Percentiles rank a stretch among this genome's conserved stretches.
These are phyloP conservation scores for Drosophila longiperda DNA, from an alignment of 2,888 invertebrate genomes.

Conservation along the genomic window DNA sequence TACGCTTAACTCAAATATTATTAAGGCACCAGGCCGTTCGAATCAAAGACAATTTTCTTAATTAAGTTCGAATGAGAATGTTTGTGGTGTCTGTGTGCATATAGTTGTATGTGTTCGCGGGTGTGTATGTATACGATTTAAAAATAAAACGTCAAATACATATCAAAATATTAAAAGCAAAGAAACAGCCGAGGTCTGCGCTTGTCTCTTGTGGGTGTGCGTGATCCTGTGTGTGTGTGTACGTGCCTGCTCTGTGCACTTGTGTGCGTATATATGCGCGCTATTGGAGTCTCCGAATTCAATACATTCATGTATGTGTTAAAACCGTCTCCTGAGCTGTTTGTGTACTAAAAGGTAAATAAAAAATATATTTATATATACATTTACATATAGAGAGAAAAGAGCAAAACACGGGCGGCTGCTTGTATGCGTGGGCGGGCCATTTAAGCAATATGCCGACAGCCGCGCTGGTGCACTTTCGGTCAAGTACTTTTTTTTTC, in stretches of 20 bases:
- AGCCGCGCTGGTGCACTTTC: conserved; percentile 39
- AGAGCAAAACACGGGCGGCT: conserved; percentile 53
- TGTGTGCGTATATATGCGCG: conserved; percentile 11
- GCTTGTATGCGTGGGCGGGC: conserved; percentile 49
- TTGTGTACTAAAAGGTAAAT: conserved; percentile 71
- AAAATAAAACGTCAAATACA: conserved; percentile 80
- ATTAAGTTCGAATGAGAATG: conserved; percentile 31
- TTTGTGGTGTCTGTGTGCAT: conserved; percentile 9
- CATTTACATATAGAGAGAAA: conserved; percentile 34
- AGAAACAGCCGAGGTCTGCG: conserved; percentile 43
- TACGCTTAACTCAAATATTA: conserved; percentile 18
- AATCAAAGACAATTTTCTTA: conserved; percentile 12
- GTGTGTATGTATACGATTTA: conserved; percentile 66
- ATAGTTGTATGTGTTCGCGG: conserved; percentile 18
- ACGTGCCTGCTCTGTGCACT: conserved; percentile 26
- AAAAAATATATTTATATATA: conserved; percentile 34
- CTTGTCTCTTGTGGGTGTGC: conserved; percentile 19
- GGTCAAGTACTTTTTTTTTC: background rate
- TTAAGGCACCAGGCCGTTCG: conserved; percentile 1
- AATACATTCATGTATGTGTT: conserved; percentile 58
- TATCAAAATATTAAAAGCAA: conserved; percentile 71
- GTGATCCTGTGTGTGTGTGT: conserved; percentile 7
- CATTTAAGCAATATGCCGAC: conserved; percentile 10
- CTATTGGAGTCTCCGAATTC: conserved; percentile 29
- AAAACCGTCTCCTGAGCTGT: conserved; percentile 68